Evolutionary conservation across 2,113 vertebrate genomes (phyloP).

Genomic region (Sylvilagus bachmani): DNA sequence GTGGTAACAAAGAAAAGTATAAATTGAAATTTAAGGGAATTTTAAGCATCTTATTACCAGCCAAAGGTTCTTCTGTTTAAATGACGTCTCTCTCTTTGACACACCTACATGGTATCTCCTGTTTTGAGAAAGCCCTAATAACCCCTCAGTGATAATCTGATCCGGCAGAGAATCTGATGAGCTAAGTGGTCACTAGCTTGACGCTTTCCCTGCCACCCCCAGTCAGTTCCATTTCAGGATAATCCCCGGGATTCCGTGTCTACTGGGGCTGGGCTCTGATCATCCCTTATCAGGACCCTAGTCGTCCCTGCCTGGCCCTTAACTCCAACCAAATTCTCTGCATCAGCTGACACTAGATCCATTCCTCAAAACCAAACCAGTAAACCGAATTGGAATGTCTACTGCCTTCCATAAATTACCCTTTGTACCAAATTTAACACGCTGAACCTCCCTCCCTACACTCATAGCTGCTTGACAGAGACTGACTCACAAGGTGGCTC

Average conservation of each 20-base stretch:
- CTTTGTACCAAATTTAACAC: conserved; percentile 19
- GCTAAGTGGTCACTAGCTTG: conserved; percentile 17
- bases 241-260: background rate
- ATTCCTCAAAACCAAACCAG: conserved; percentile 35
- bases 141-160: conserved; percentile 52
- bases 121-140: conserved; percentile 63
- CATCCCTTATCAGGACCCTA: background rate
- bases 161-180: conserved; percentile 17
- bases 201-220: background rate
- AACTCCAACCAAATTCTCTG: conserved; percentile 33
- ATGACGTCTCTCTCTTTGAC: background rate
- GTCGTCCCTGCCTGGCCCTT: background rate
- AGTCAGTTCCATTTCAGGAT: background rate
- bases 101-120: background rate
- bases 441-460: background rate
- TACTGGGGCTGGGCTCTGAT: background rate
- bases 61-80: conserved; percentile 51
- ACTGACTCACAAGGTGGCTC: background rate
- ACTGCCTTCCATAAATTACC: conserved; percentile 6
- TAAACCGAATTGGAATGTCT: background rate
- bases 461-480: conserved; percentile 36
- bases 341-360: conserved; percentile 22
- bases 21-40: conserved; percentile 47
- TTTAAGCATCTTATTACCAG: background rate
- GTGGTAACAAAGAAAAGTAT: background rate